Base-by-base conservation (phyloP, 2,113 vertebrate genomes). In the Anarrhichthys ocellatus region DNA sequence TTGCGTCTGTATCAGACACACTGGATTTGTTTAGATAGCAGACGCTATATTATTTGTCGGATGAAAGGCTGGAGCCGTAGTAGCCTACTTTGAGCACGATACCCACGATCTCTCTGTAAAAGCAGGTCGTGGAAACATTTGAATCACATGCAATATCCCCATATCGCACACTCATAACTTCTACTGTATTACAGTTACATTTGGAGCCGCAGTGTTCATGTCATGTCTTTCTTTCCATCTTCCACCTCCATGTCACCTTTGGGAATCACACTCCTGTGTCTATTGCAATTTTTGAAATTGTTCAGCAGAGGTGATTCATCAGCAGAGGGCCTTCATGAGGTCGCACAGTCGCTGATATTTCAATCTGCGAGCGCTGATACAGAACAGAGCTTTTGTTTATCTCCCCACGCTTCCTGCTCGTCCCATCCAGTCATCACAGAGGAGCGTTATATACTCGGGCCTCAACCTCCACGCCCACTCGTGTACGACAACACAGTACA, bases 301-400 rank as follows among this genome's bases (percentile, higher is more conserved):
- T 61, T 78, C 29, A 11, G 50, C 27, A 5, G 46, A 6, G 2
- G 78, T 75, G 81, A 87, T 65, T 86, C 84, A 85, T 76, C 75
- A 18, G 50, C 34, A 0, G 9, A 58, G 58, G 17, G 59, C 65
- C 38, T 32, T 17, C 56, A 1, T 5, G 36, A 50, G 84, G 70
- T 64, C 24, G 9, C 11, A 17, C 71, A 1, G 77, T 67, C 8
- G 50, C 81, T 50, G 84, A 61, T 73, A 48, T 85, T 75, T 85
- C 73, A 71, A 44, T 77, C 72, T 80, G 27, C 6, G 63, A 67
- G 72, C 20, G 4, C 63, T 34, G 58, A 62, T 67, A 42, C 14
- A 65, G 29, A 73, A 8, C 59, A 0, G 65, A 58, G 59, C 44
- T 56, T 76, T 76, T 81, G 82, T 90, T 81, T 80, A 24, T 61